Base-by-base conservation (phyloP, 2,797 vertebrate species). In the Esox lucius region DNA sequence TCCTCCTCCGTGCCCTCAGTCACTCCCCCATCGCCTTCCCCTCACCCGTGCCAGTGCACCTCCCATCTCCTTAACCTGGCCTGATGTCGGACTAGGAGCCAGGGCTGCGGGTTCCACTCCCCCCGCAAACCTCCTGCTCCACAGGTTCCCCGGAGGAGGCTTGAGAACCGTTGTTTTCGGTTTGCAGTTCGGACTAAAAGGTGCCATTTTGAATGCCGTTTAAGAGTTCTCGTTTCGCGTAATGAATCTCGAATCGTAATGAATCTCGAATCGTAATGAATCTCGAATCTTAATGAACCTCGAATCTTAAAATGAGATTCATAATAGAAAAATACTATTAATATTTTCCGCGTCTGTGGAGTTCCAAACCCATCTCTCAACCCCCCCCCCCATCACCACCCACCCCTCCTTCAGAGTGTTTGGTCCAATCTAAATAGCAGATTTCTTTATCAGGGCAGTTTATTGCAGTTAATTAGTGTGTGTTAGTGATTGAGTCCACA, bases 401-500 rank as follows among this genome's bases (percentile, higher is more conserved):
- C 13, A 22, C 33, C 9, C 74, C 66, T 70, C 28, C 5, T 35
- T 64, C 69, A 70, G 66, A 68, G 39, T 80, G 19, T 13, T 31
- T 87, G 75, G 77, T 78, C 59, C 78, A 67, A 56, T 73, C 81
- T 42, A 9, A 69, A 76, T 75, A 62, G 75, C 82, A 33, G 80
- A 42, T 19, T 48, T 24, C 11, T 42, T 11, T 61, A 61, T 26
- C 56, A 24, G 22, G 22, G 35, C 33, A 35, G 64, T 35, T 46
- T 26, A 42, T 82, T 74, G 75, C 79, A 61, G 79, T 72, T 68
- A 68, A 79, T 83, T 79, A 79, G 78, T 78, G 75, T 84, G 71
- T 13, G 70, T 70, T 35, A 79, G 74, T 65, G 83, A 88, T 81
- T 75, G 82, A 83, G 85, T 88, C 86, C 87, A 80, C 84, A 5